phyloP scores from a whole-genome alignment of 2,888 invertebrate species.

The Plutella xylostella region DNA sequence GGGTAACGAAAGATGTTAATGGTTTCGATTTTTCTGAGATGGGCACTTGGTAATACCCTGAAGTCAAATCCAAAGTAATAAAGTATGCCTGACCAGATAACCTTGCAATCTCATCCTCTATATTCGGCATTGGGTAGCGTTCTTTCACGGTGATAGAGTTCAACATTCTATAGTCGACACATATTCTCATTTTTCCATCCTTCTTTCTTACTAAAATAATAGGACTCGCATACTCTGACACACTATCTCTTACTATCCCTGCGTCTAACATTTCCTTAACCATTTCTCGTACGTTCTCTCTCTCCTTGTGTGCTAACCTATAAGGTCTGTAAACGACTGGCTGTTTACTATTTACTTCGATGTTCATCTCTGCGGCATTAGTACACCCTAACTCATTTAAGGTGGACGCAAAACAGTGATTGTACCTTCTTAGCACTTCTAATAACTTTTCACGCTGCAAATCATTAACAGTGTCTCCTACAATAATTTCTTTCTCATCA shows the following conservation, averaged over 20 bases:
- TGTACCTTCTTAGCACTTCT: background rate
- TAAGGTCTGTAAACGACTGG: no score
- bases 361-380: no score
- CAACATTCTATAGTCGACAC: slow-evolving; percentile 13
- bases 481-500: background rate
- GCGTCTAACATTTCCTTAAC: slow-evolving; percentile 19
- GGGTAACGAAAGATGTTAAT: slow-evolving; percentile 6
- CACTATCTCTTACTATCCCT: slow-evolving; percentile 17
- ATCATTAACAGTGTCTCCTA: background rate
- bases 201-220: background rate
- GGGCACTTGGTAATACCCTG: slow-evolving; percentile 9
- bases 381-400: background rate
- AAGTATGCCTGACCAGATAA: slow-evolving; percentile 5
- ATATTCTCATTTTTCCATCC: slow-evolving; percentile 9
- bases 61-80: slow-evolving; percentile 8
- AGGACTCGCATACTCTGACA: slow-evolving; percentile 13
- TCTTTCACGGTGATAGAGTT: slow-evolving; percentile 15
- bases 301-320: slow-evolving; percentile 11
- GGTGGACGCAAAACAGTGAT: background rate
- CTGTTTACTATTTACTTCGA: no score
- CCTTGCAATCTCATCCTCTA: slow-evolving; percentile 13
- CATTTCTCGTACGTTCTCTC: slow-evolving; percentile 14
- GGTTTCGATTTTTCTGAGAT: no score
- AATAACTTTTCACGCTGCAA: background rate
- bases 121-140: slow-evolving; percentile 10